Percentiles rank a stretch among this genome's conserved stretches.
These are phyloP conservation scores for Drosophila carrolli DNA, from an alignment of 1,140 invertebrate species.

Conservation along the genomic window DNA sequence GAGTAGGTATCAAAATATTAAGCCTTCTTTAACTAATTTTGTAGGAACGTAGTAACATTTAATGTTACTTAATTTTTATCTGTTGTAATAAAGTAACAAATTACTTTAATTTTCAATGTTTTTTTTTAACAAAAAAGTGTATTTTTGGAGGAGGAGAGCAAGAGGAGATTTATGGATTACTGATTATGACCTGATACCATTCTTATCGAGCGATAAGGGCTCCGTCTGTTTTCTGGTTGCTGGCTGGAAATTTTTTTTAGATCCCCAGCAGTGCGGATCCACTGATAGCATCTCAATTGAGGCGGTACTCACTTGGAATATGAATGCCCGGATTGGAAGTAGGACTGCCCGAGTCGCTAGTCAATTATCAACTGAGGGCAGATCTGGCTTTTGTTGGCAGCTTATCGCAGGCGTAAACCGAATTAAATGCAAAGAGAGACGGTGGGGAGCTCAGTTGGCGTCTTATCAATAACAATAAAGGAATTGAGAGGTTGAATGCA, in stretches of 20 bases:
- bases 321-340: conserved; percentile 11
- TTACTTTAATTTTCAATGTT: background rate
- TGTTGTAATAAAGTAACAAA: no score
- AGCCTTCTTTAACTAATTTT: no score
- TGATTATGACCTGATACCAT: conserved; percentile 63
- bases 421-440: conserved; percentile 31
- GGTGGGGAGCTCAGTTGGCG: background rate
- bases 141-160: conserved; percentile 1
- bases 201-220: conserved; percentile 63
- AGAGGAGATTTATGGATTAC: conserved; percentile 70
- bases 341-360: conserved; percentile 36
- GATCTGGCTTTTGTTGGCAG: conserved; percentile 31
- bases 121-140: background rate
- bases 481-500: conserved; percentile 10
- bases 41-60: no score
- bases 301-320: conserved; percentile 21
- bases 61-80: no score
- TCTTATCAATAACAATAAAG: conserved; percentile 30
- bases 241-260: conserved; percentile 47
- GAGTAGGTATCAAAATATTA: no score
- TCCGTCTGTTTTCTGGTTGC: conserved; percentile 27
- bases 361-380: conserved; percentile 56
- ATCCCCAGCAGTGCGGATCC: conserved; percentile 44
- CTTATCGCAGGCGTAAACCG: conserved; percentile 37
- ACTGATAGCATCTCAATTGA: conserved; percentile 41